Evolutionary conservation across 2,797 vertebrate species (phyloP).

Genomic region (Siniperca scherzeri): DNA sequence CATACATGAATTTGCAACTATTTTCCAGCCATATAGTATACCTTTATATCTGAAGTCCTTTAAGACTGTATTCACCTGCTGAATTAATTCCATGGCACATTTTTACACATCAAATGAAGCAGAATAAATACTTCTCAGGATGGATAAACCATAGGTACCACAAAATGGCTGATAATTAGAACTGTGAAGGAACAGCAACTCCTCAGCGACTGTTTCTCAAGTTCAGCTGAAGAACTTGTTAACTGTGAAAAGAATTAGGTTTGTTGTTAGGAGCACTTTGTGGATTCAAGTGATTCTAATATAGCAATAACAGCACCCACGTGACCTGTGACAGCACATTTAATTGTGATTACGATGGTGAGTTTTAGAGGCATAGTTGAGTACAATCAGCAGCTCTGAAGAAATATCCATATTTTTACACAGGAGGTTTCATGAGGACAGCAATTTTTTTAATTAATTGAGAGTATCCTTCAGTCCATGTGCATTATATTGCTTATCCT

Average conservation of each 20-base stretch:
- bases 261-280: conserved; percentile 16
- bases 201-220: not conserved
- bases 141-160: conserved; percentile 1
- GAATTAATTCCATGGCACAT: conserved; percentile 26
- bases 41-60: conserved; percentile 47
- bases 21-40: conserved; percentile 45
- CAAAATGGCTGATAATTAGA: conserved; percentile 11
- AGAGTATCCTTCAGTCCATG: not conserved
- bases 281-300: conserved; percentile 1
- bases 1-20: conserved; percentile 56
- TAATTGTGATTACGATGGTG: conserved; percentile 17
- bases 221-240: conserved; percentile 23
- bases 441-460: not conserved
- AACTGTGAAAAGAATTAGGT: conserved; percentile 3
- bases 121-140: conserved; percentile 4
- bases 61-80: conserved; percentile 20
- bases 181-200: not conserved
- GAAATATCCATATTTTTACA: conserved; percentile 18
- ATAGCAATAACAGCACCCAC: conserved; percentile 16
- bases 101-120: conserved; percentile 29
- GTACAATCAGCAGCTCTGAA: conserved; percentile 17
- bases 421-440: conserved; percentile 14
- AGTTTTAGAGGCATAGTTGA: not conserved
- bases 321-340: conserved; percentile 45
- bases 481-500: conserved; percentile 4